Evolutionary conservation across 2,888 invertebrate species (phyloP).

Genomic region (Agrotis puta): DNA sequence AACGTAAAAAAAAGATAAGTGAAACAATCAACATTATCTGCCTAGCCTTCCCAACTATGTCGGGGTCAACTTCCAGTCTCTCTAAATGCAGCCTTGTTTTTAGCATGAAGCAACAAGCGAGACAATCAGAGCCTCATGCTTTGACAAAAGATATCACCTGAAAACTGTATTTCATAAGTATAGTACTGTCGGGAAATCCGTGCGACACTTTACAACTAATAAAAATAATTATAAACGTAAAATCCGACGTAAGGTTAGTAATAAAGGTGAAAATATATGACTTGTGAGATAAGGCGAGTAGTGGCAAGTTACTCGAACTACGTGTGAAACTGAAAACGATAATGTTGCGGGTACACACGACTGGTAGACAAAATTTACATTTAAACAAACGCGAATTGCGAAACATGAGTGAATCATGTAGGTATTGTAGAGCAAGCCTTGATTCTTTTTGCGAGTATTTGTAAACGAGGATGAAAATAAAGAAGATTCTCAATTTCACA

Average conservation of each 20-base stretch:
- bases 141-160: neutral
- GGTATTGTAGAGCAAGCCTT: too few relatives aligned
- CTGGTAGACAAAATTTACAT: neutral
- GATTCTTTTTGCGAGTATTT: too few relatives aligned
- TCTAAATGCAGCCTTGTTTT: neutral
- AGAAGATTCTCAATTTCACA: too few relatives aligned
- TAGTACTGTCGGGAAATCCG: constrained; percentile 5
- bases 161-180: neutral
- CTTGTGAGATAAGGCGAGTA: constrained; percentile 14
- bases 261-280: constrained; percentile 16
- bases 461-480: too few relatives aligned
- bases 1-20: too few relatives aligned
- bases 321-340: constrained; percentile 15
- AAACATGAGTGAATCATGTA: too few relatives aligned
- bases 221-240: constrained; percentile 26
- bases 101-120: neutral
- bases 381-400: neutral
- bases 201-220: constrained; percentile 9
- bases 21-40: neutral
- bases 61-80: neutral
- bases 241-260: constrained; percentile 19
- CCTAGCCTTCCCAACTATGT: neutral
- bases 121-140: neutral
- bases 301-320: constrained; percentile 1
- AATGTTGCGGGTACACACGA: neutral